These are phyloP conservation scores for Brachirus orientalis DNA, from an alignment of 2,113 vertebrate species.

Conservation along the genomic window DNA sequence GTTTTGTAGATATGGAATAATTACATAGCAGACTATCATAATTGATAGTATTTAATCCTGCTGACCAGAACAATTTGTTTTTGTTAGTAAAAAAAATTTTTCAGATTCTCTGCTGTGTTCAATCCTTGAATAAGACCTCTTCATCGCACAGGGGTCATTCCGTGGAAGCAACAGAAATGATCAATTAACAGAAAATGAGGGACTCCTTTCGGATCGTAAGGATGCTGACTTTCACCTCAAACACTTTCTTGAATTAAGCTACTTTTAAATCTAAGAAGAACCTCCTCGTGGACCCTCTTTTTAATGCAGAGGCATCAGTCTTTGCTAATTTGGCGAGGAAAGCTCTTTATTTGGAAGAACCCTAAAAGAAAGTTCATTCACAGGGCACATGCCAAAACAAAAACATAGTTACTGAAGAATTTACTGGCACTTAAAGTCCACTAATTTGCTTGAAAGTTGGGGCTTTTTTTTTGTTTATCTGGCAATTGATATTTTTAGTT, in stretches of 20 bases:
- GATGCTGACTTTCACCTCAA: no score
- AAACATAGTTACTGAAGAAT: background rate
- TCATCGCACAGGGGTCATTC: background rate
- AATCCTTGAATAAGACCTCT: background rate
- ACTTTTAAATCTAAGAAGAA: no score
- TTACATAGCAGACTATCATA: no score
- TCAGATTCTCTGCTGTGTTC: conserved; percentile 9
- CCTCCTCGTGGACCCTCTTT: no score
- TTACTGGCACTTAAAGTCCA: background rate
- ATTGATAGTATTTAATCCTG: no score
- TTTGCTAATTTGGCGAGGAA: background rate
- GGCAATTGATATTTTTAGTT: no score
- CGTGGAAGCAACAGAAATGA: background rate
- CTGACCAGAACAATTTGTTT: background rate
- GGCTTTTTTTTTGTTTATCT: no score
- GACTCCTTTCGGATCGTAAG: background rate
- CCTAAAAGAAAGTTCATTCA: conserved; percentile 6
- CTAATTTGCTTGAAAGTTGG: no score
- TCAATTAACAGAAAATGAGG: conserved; percentile 24
- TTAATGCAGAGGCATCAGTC: background rate
- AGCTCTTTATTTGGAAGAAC: background rate
- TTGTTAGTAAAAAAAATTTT: background rate
- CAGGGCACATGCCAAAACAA: conserved; percentile 4
- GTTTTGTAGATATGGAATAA: no score
- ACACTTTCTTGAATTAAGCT: no score